Conservation (phyloP, 2,888 invertebrate genomes). For the Apamea monoglypha region DNA sequence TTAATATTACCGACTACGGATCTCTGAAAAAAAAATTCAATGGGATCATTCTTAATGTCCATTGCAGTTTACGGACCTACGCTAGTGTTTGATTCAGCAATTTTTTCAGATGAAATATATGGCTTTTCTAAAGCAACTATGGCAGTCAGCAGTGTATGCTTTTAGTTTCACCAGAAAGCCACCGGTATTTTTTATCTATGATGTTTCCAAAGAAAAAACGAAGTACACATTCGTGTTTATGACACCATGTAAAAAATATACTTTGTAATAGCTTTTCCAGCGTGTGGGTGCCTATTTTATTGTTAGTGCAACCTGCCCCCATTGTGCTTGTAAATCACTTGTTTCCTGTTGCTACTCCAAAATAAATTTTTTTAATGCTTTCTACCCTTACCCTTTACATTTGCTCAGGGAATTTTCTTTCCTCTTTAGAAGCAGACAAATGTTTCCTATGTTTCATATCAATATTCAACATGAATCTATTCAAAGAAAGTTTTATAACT, state of each 20-base stretch:
- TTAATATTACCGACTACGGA: not conserved
- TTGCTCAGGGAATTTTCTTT: slow-evolving; percentile 18
- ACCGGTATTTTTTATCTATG: not conserved
- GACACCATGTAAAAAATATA: slow-evolving; percentile 13
- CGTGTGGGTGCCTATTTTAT: slow-evolving; percentile 14
- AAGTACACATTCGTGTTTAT: slow-evolving; percentile 1
- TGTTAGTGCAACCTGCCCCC: slow-evolving; percentile 36
- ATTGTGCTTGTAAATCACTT: slow-evolving; percentile 41
- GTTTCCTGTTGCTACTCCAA: slow-evolving; percentile 31
- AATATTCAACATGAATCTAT: not conserved
- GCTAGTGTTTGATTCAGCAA: not conserved
- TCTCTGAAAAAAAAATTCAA: not conserved
- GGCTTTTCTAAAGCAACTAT: not conserved
- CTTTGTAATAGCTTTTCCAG: slow-evolving; percentile 11
- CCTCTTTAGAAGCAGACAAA: not conserved
- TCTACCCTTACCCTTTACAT: slow-evolving; percentile 11
- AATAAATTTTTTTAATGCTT: slow-evolving; percentile 34
- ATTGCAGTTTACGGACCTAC: not conserved
- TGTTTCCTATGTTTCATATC: not conserved
- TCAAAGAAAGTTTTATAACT: not conserved
- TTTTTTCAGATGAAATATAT: not conserved
- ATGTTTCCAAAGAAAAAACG: not conserved
- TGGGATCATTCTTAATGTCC: not conserved
- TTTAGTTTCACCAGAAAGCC: not conserved
- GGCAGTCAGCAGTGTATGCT: not conserved